These are phyloP conservation scores for Drosophila sucinea DNA, from an alignment of 1,140 invertebrate species.

Conservation along the genomic window DNA sequence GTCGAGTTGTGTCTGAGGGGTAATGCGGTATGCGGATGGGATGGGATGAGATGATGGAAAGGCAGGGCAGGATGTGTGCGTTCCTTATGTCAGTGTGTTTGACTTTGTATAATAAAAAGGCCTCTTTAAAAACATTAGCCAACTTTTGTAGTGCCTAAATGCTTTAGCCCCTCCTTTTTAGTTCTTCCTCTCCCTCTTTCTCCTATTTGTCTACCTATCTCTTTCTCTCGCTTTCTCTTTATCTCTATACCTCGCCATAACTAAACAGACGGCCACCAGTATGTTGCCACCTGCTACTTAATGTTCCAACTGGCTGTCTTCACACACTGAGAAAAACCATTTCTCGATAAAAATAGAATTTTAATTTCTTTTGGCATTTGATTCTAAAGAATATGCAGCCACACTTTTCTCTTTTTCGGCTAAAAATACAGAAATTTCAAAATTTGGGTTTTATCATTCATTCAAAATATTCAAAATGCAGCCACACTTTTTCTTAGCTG, in stretches of 20 bases:
- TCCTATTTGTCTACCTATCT: background rate
- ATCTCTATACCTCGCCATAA: conserved; percentile 26
- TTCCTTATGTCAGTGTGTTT: conserved; percentile 69
- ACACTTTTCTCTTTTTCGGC: background rate
- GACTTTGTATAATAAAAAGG: conserved; percentile 82
- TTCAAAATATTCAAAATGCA: no score
- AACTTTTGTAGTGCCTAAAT: conserved; percentile 80
- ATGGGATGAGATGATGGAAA: conserved; percentile 7
- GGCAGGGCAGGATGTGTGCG: conserved; percentile 31
- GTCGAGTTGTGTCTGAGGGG: background rate
- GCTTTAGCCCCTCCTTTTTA: conserved; percentile 17
- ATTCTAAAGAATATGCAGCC: background rate
- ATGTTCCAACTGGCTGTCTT: conserved; percentile 29
- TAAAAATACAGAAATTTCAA: no score
- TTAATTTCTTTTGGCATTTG: conserved; percentile 33
- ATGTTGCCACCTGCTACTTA: conserved; percentile 68
- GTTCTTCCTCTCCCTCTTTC: background rate
- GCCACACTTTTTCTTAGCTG: no score
- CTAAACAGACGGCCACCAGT: conserved; percentile 54
- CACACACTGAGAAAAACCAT: conserved; percentile 47
- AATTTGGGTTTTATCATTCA: no score
- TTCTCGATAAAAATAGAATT: background rate
- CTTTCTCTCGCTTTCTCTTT: background rate
- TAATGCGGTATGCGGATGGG: background rate
- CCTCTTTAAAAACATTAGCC: conserved; percentile 81